Conservation (phyloP, 2,888 invertebrate genomes). For the Polyommatus iphigenia region DNA sequence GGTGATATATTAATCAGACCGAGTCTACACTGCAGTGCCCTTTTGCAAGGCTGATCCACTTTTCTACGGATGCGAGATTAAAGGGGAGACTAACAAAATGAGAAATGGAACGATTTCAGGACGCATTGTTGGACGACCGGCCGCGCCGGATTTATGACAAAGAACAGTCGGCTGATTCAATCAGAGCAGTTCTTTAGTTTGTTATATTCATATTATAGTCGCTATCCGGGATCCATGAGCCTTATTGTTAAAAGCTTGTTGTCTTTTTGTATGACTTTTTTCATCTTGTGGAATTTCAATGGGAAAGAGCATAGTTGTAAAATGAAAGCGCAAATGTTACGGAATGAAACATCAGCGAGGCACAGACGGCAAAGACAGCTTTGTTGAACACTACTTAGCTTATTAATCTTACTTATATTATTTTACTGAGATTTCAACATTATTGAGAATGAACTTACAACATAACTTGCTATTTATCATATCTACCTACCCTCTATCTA, state of each 20-base stretch:
- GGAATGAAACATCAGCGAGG: slow-evolving; percentile 29
- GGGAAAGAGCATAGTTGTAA: slow-evolving; percentile 38
- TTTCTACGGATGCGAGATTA: slow-evolving; percentile 79
- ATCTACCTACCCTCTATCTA: too few relatives aligned
- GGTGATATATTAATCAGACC: slow-evolving; percentile 74
- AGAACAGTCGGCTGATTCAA: slow-evolving; percentile 79
- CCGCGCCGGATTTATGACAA: slow-evolving; percentile 80
- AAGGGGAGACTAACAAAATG: slow-evolving; percentile 79
- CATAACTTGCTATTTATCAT: too few relatives aligned
- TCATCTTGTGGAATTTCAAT: slow-evolving; percentile 39
- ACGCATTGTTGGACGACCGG: slow-evolving; percentile 76
- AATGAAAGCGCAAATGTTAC: slow-evolving; percentile 36
- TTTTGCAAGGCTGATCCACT: slow-evolving; percentile 78
- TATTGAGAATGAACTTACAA: background rate
- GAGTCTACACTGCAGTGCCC: slow-evolving; percentile 73
- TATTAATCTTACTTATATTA: slow-evolving; percentile 29
- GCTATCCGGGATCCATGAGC: slow-evolving; percentile 61
- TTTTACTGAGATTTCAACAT: background rate
- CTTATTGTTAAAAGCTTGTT: slow-evolving; percentile 68
- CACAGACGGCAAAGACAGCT: slow-evolving; percentile 30
- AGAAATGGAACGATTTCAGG: slow-evolving; percentile 80
- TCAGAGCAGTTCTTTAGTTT: slow-evolving; percentile 77
- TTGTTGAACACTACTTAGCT: slow-evolving; percentile 33
- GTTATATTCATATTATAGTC: slow-evolving; percentile 75
- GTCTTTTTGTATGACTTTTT: slow-evolving; percentile 52